Conservation (phyloP, 2,113 vertebrate species). For the Canis aureus region DNA sequence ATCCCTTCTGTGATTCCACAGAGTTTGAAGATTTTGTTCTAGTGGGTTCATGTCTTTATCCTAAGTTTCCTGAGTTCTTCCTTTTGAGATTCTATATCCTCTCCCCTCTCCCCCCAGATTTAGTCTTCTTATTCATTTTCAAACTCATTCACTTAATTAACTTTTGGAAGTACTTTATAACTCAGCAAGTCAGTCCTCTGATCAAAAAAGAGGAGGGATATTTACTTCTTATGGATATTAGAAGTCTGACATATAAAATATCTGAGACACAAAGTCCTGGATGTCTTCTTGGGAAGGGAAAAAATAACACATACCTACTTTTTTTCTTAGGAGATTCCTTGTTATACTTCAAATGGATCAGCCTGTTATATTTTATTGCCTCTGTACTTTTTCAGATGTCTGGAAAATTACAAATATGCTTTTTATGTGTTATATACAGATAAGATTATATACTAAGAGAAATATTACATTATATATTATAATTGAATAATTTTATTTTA, state of each 20-base stretch:
- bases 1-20: neutral
- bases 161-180: neutral
- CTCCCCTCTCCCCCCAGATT: neutral
- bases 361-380: neutral
- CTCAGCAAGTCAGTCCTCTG: neutral
- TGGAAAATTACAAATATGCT: neutral
- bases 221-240: neutral
- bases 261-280: neutral
- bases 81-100: neutral
- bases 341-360: neutral
- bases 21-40: neutral
- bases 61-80: neutral
- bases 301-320: neutral
- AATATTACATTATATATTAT: neutral
- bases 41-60: neutral
- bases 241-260: neutral
- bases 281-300: neutral
- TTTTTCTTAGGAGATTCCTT: neutral
- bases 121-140: neutral
- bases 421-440: neutral
- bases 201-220: neutral
- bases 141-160: neutral
- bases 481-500: constrained; percentile 1
- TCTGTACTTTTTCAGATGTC: neutral
- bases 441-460: neutral